Evolutionary conservation across 2,113 vertebrate species (phyloP), one percentile per base, ranked within the genome.

Genomic region (Amblyornis subalaris): DNA sequence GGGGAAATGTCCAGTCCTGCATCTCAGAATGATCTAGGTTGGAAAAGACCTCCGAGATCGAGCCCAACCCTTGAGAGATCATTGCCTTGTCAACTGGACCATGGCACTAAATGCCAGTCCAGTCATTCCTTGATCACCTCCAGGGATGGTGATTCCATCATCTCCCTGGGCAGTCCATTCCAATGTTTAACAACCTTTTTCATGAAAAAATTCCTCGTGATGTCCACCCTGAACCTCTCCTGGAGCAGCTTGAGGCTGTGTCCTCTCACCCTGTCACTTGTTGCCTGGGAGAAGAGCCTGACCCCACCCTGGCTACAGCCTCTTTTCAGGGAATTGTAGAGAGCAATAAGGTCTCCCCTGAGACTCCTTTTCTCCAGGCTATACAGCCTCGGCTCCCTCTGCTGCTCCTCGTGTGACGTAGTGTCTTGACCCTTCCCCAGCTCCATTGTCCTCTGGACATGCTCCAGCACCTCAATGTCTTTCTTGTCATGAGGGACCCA

Each of bases 191-290:
- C 47, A 48, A 10, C 1, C 14, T 35, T 64, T 79, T 26, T 21
- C 9, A 14, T 35, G 21, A 72, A 48, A 54, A 35, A 50, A 35
- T 57, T 72, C 4, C 35, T 26, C 25, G 9, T 55, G 5, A 6
- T 35, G 24, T 48, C 29, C 16, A 18, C 17, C 14, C 16, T 42
- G 29, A 48, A 42, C 11, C 14, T 35, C 9, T 25, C 14, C 42
- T 55, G 40, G 9, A 40, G 21, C 21, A 64, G 7, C 48, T 35
- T 71, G 57, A 2, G 5, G 14, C 48, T 16, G 9, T 6, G 6
- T 48, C 29, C 14, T 71, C 9, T 55, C 0, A 0, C 35, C 8
- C 13, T 55, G 40, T 25, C 57, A 22, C 35, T 26, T 33, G 28
- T 12, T 21, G 4, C 11, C 14, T 55, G 25, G 16, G 29, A 62